phyloP scores from a whole-genome alignment of 2,888 invertebrate genomes.

The Eupithecia tripunctaria region DNA sequence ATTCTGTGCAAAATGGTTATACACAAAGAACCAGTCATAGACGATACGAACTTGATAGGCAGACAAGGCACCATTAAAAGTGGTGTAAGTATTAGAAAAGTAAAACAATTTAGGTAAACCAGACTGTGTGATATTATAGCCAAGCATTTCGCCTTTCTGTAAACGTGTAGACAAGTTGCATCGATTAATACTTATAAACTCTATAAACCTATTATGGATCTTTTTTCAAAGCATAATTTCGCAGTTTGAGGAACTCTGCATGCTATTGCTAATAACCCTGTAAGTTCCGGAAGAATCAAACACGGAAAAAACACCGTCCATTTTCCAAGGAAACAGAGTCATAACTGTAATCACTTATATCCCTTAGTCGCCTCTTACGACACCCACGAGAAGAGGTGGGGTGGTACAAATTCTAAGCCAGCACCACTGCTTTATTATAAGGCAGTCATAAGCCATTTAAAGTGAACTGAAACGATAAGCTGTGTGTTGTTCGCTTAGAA shows the following conservation, averaged over 20 bases:
- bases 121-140: background rate
- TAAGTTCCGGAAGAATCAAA: background rate
- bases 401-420: no score
- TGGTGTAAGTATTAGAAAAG: background rate
- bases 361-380: no score
- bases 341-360: no score
- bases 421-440: no score
- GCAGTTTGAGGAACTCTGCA: background rate
- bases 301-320: background rate
- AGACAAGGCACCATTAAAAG: background rate
- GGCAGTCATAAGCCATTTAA: background rate
- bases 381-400: no score
- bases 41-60: background rate
- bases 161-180: background rate
- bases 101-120: background rate
- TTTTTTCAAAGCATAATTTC: background rate
- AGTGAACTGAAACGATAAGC: background rate
- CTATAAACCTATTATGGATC: background rate
- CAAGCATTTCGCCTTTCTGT: background rate
- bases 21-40: conserved; percentile 23
- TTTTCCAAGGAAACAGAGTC: background rate
- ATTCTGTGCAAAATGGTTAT: conserved; percentile 55
- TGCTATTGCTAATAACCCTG: background rate
- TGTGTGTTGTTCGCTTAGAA: no score
- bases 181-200: background rate